Evolutionary conservation across 2,797 vertebrate genomes (phyloP).

Genomic region (Darevskia nairensis): DNA sequence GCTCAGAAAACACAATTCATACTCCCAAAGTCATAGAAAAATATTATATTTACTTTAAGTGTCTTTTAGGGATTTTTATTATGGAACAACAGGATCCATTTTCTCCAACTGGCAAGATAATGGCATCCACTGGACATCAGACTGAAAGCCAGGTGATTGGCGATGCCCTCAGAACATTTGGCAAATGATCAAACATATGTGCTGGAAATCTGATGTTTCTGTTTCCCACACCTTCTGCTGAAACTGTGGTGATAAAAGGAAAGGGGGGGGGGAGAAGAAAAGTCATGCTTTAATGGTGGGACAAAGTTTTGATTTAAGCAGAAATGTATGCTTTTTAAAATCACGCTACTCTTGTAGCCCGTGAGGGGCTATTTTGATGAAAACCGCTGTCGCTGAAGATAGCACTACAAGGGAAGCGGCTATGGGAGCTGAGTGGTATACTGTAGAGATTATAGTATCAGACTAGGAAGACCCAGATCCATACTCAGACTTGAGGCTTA

Average conservation of each 20-base stretch:
- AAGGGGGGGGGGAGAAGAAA: conserved; percentile 27
- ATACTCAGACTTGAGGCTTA: background rate
- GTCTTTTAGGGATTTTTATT: conserved; percentile 34
- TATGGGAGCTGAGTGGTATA: background rate
- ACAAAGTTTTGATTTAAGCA: background rate
- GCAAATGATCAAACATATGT: conserved; percentile 69
- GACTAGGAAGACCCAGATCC: background rate
- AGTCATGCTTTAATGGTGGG: conserved; percentile 9
- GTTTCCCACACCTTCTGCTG: conserved; percentile 59
- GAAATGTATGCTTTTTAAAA: background rate
- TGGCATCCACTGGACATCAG: conserved; percentile 7
- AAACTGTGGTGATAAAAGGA: conserved; percentile 49
- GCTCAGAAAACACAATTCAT: conserved; percentile 45
- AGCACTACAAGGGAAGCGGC: background rate
- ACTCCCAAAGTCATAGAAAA: conserved; percentile 59
- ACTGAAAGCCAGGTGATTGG: background rate
- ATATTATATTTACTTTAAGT: conserved; percentile 34
- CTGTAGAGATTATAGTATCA: background rate
- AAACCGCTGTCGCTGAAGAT: background rate
- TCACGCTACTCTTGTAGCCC: background rate
- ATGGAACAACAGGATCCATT: conserved; percentile 11
- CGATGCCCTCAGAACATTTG: background rate
- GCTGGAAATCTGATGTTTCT: conserved; percentile 60
- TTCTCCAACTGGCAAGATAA: conserved; percentile 46
- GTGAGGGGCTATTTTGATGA: background rate